Evolutionary conservation across 92 coral and sea anemone species (phyloP).

Genomic region (Parazoanthus swiftii): DNA sequence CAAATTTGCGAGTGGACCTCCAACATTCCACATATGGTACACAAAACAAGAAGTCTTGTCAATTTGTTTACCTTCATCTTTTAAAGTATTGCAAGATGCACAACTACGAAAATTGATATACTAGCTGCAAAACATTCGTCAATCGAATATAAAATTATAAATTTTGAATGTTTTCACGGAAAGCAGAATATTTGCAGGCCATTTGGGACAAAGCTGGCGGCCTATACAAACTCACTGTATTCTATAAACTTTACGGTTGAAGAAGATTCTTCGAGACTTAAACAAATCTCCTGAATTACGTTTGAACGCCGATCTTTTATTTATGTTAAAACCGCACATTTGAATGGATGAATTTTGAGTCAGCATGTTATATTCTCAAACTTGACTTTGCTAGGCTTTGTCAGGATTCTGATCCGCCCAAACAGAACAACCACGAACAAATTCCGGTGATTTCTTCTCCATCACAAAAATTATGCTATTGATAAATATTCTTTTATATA

Average conservation of each 20-base stretch:
- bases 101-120: neutral
- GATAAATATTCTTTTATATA: neutral
- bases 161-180: neutral
- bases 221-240: neutral
- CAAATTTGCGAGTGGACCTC: constrained; percentile 23
- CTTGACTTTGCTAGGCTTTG: neutral
- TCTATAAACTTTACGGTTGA: neutral
- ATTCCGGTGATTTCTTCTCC: neutral
- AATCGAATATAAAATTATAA: too few species aligned
- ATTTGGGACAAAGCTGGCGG: neutral
- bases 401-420: neutral
- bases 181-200: neutral
- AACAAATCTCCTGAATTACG: neutral
- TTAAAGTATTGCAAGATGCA: neutral
- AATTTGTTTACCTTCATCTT: constrained; percentile 9
- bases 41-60: neutral
- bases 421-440: too few species aligned
- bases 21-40: constrained; percentile 2
- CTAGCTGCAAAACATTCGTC: neutral
- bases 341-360: neutral
- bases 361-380: neutral
- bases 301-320: constrained; percentile 35
- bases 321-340: neutral
- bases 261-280: neutral
- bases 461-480: neutral